Percentiles rank a stretch among this genome's conserved stretches.
phyloP scores from a whole-genome alignment of 2,797 vertebrate species.

The Gallinago nigripennis region DNA sequence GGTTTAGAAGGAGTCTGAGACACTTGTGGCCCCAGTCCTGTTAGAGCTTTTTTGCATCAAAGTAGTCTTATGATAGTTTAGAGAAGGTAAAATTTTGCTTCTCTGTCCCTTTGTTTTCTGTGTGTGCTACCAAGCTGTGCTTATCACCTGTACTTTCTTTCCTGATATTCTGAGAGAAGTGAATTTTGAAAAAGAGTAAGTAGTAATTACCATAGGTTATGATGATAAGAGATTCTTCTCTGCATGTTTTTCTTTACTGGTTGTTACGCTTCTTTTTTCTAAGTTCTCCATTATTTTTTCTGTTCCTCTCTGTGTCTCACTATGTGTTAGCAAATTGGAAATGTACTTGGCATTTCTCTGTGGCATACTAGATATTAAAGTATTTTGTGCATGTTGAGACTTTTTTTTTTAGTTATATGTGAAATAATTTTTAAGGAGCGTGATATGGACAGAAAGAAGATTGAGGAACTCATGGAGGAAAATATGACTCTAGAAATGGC shows the following conservation, averaged over 20 bases:
- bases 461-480: conserved; percentile 97
- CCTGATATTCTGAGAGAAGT: not conserved
- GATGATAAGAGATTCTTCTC: not conserved
- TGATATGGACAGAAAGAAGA: conserved; percentile 93
- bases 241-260: not conserved
- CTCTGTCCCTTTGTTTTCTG: fast-evolving
- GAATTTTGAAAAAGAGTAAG: not conserved
- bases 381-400: not conserved
- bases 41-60: not conserved
- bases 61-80: not conserved
- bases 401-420: not conserved
- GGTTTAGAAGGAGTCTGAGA: not conserved
- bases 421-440: conserved; percentile 82
- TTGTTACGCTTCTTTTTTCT: not conserved
- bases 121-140: not conserved
- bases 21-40: not conserved
- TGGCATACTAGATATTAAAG: not conserved
- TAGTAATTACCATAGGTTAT: not conserved
- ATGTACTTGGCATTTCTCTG: not conserved
- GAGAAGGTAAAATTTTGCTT: not conserved
- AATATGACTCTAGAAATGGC: conserved; percentile 97
- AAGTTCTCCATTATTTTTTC: not conserved
- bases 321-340: not conserved
- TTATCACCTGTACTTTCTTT: not conserved
- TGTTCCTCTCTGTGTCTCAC: not conserved